phyloP scores from a whole-genome alignment of 2,797 vertebrate species.

The Acanthurus leucopareius region DNA sequence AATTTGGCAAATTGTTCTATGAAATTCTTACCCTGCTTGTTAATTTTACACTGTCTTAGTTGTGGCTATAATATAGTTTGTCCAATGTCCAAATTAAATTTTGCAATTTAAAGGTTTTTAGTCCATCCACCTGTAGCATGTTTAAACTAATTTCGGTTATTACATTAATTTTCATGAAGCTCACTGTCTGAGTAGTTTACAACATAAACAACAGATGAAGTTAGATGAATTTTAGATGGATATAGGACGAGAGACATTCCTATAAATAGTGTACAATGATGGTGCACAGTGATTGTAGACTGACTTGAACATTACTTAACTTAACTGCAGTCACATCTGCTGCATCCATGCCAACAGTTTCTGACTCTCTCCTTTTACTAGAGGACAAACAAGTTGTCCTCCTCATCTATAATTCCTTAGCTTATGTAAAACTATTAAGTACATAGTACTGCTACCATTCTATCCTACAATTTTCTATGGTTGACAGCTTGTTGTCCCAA shows the following conservation, averaged over 20 bases:
- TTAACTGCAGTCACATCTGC: neutral
- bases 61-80: too few species aligned
- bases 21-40: neutral
- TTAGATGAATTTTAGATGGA: too few species aligned
- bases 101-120: neutral
- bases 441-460: neutral
- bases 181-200: too few species aligned
- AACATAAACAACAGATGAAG: too few species aligned
- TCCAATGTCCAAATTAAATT: too few species aligned
- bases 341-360: neutral
- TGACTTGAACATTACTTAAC: neutral
- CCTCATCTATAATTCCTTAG: neutral
- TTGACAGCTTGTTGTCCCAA: neutral
- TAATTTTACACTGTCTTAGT: neutral
- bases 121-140: neutral
- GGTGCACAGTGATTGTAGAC: neutral
- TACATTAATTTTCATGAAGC: neutral
- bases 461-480: neutral
- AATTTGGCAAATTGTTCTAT: neutral
- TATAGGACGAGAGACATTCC: too few species aligned
- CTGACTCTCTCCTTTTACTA: neutral
- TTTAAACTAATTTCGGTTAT: neutral
- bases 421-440: constrained; percentile 6
- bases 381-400: neutral
- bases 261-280: too few species aligned